Evolutionary conservation across 2,888 invertebrate genomes (phyloP), one percentile per base, ranked within the genome.

Genomic region (Ypsolopha sequella): DNA sequence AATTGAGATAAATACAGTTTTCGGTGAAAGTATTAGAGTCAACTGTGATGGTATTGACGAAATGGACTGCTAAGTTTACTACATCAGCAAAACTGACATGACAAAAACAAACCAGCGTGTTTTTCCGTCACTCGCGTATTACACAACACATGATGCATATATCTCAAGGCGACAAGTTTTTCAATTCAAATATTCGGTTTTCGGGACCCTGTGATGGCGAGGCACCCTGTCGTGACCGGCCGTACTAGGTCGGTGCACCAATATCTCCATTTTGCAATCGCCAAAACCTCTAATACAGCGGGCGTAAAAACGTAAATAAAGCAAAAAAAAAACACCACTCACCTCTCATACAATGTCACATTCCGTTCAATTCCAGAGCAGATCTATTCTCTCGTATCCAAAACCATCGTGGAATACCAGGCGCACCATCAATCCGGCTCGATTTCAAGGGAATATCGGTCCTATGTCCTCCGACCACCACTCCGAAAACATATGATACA

Each of bases 261-360:
- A 68, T 73, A 72, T 76, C 73, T 75, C 80, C 80, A 80, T 80
- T 76, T 77, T 76, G 75, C 73, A 65, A 63, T 65, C 66, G 68
- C 72, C 67, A 61, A 63, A 13, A 43, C 63, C 69, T 66, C 60
- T 66, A 67, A 65, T 64, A 33, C 11, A 63, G 68, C 70, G 68
- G 64, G 64, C 65, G 64, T 64, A 68, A 64, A 68, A 76, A 46
- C 33, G 39, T 45, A 41, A 48, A 45, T 52, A 49, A 11, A 49
- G 9, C 14, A 10, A 39, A 50, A 84, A 84, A 84, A 84, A 82
- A 85, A 14, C 58, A 58, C 52, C 60, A 78, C 85, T 80, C 63
- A 86, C 86, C 86, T 86, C 79, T 82, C 79, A 82, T 85, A 78
- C 84, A 79, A 85, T 85, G 86, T 86, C 86, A 86, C 86, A 86